phyloP scores from a whole-genome alignment of 1,140 invertebrate genomes.

The Microplitis demolitor region DNA sequence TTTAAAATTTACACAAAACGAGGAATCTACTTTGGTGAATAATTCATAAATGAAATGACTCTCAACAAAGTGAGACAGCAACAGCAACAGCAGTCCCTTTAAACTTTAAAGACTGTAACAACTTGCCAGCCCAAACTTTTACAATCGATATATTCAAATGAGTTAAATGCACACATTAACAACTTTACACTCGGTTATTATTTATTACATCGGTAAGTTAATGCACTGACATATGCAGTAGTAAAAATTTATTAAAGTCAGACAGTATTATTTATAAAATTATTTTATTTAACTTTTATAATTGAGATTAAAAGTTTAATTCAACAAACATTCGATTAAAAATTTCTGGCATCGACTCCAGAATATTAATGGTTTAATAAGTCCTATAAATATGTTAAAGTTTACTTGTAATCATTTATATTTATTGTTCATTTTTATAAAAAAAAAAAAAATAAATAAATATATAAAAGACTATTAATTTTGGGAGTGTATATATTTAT shows the following conservation, averaged over 20 bases:
- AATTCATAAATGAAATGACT: constrained; percentile 14
- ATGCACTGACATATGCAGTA: neutral
- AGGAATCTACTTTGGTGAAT: neutral
- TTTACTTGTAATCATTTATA: too few relatives aligned
- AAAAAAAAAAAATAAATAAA: too few relatives aligned
- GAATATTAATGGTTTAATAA: too few relatives aligned
- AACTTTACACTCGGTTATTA: neutral
- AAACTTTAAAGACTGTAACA: neutral
- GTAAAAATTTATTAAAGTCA: neutral
- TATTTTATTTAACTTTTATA: neutral
- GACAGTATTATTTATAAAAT: neutral
- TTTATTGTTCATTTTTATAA: too few relatives aligned
- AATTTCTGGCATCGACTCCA: neutral
- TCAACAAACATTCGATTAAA: neutral
- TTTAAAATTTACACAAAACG: constrained; percentile 5
- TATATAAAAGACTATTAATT: too few relatives aligned
- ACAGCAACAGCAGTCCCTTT: neutral
- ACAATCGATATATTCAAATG: neutral
- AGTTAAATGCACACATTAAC: neutral
- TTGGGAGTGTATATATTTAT: too few relatives aligned
- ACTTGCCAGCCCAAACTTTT: neutral
- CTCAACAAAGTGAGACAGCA: neutral
- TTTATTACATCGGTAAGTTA: neutral
- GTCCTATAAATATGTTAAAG: too few relatives aligned
- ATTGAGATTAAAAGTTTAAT: too few relatives aligned